A percentile compares a stretch with the other conserved stretches of the same genome.
Conservation (phyloP, 2,888 invertebrate species). For the Clostera curtula region DNA sequence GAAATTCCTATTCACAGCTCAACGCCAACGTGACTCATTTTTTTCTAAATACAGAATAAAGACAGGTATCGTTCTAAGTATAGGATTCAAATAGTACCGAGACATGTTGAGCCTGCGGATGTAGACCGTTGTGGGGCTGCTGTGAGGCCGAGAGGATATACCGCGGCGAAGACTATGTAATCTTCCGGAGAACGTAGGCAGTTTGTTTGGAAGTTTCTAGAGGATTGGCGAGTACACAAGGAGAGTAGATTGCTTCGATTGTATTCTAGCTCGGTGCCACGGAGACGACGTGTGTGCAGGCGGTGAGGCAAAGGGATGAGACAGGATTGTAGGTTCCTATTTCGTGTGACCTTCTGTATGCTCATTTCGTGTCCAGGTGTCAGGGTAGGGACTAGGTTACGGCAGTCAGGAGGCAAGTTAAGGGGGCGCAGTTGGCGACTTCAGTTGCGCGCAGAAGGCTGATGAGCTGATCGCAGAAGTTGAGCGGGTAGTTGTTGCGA, state of each 20-base stretch:
- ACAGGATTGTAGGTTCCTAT: conserved; percentile 44
- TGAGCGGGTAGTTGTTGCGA: conserved; percentile 56
- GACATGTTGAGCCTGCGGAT: conserved; percentile 63
- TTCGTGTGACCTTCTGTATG: conserved; percentile 40
- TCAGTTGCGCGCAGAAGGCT: conserved; percentile 60
- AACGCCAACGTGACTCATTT: conserved; percentile 40
- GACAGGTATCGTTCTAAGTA: conserved; percentile 66
- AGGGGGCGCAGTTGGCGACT: conserved; percentile 57
- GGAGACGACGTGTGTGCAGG: conserved; percentile 60
- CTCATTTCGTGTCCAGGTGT: conserved; percentile 36
- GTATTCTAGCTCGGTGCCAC: conserved; percentile 49
- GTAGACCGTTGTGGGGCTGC: conserved; percentile 62
- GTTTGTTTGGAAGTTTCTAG: conserved; percentile 53
- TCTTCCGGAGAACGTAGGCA: conserved; percentile 54
- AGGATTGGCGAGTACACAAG: conserved; percentile 50
- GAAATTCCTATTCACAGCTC: conserved; percentile 31
- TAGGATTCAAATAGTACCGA: conserved; percentile 73
- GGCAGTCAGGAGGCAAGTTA: conserved; percentile 55
- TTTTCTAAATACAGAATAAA: conserved; percentile 46
- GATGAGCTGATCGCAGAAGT: conserved; percentile 63
- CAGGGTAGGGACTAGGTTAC: conserved; percentile 54
- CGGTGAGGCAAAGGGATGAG: conserved; percentile 51
- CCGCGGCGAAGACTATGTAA: conserved; percentile 47
- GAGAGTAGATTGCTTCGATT: conserved; percentile 43
- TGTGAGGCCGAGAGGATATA: conserved; percentile 62